Evolutionary conservation across 2,797 vertebrate species (phyloP).

Genomic region (Perodicticus potto): DNA sequence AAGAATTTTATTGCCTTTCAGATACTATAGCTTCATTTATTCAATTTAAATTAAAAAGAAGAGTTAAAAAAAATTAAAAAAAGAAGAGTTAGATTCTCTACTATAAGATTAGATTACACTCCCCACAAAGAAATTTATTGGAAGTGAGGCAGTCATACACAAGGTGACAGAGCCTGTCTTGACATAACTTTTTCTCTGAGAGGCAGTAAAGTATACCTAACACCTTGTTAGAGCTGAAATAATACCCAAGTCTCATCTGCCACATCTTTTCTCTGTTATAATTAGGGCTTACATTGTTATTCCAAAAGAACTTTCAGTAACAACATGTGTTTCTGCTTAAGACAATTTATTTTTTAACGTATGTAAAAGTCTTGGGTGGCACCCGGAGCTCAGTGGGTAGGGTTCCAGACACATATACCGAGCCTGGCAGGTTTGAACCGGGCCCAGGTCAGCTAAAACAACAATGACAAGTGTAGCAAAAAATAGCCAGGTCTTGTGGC

Average conservation of each 20-base stretch:
- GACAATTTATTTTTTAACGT: not conserved
- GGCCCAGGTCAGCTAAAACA: too few relatives aligned
- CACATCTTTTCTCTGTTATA: not conserved
- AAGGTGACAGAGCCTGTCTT: not conserved
- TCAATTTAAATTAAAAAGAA: too few relatives aligned
- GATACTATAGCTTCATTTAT: conserved; percentile 61
- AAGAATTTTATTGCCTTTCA: conserved; percentile 75
- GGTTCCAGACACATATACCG: too few relatives aligned
- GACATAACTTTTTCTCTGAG: not conserved
- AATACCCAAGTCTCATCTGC: not conserved
- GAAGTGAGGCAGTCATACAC: not conserved
- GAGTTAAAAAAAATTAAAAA: too few relatives aligned
- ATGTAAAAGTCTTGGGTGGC: not conserved
- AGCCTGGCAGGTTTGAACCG: too few relatives aligned
- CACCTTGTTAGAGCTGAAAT: not conserved
- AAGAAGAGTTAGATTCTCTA: conserved; percentile 6
- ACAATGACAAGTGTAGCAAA: too few relatives aligned
- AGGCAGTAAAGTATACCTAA: not conserved
- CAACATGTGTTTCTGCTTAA: not conserved
- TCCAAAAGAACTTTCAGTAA: not conserved
- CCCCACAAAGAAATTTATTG: not conserved
- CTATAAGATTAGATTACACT: conserved; percentile 15
- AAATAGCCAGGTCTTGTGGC: too few relatives aligned
- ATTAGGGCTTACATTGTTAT: not conserved
- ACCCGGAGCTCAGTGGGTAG: too few relatives aligned